Evolutionary conservation across 1,140 invertebrate species (phyloP), one percentile per base, ranked within the genome.

Genomic region (Chymomyza costata): DNA sequence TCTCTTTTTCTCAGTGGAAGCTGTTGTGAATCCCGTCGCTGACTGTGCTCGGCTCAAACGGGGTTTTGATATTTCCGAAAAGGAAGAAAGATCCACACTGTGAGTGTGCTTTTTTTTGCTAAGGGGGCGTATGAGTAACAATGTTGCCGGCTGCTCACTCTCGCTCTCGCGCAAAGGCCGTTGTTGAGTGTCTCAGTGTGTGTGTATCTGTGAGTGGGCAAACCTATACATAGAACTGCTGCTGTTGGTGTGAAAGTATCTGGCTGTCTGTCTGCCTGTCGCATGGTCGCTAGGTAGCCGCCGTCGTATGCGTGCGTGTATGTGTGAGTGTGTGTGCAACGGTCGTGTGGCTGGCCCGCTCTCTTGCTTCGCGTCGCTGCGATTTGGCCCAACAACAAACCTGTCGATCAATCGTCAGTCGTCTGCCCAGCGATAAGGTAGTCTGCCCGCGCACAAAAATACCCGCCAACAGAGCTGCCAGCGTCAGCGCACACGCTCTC

Each of bases 331-430:
- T 47, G 51, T 65, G 32, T 65, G 56, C 51, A 53, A 45, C 30
- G 71, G 76, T 83, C 82, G 82, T 84, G 82, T 83, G 82, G 82
- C 82, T 70, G 54, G 44, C 44, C 19, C 59, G 48, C 37, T 44
- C 45, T 46, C 52, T 71, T 48, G 61, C 74, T 62, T 62, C 69
- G 55, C 60, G 70, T 67, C 64, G 58, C 76, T 53, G 78, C 70
- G 52, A 82, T 82, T 84, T 84, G 83, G 74, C 71, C n/a, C n/a
- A n/a, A n/a, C 76, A 57, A 67, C 76, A 53, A 84, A 84, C 82
- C 82, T 84, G 82, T 84, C 82, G 82, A 84, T 84, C 82, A 84
- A 80, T 74, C 62, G 65, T 84, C 82, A 84, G 60, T 84, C 82
- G 71, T 84, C 71, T 69, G 71, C 71, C 81, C 50, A 69, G 69